Base-by-base conservation (phyloP, 2,797 vertebrate species). In the Enteromius viviparus region DNA sequence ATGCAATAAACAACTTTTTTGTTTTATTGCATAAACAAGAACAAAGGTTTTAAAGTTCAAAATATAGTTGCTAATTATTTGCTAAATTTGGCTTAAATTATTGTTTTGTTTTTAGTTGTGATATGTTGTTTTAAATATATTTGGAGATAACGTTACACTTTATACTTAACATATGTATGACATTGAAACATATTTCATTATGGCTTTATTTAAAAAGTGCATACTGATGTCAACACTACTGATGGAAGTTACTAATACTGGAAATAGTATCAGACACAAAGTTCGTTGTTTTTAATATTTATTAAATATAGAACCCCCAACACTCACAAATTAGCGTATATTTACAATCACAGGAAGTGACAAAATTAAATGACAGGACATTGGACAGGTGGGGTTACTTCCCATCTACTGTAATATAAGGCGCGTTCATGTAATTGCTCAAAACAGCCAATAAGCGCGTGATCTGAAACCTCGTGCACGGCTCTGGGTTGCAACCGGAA, bases 401-500 rank as follows among this genome's bases (percentile, higher is more conserved):
- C n/a, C 34, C 7, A 55, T 42, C n/a, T 29, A 42, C n/a, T 58
- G 3, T 80, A 58, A 45, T 58, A 17, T 10, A 45, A 62, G 29
- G 23, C 9, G 75, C 75, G n/a, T 23, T 51, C 6, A 4, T n/a
- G 6, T 40, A 60, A 47, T 47, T 26, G 10, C 15, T 1, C n/a
- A 1, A 0, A 3, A 29, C 0, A 42, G 29, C 4, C 23, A 6
- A 6, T 14, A 45, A n/a, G 47, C 72, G 62, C 80, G 70, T 65
- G 32, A 51, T 45, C 45, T 11, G 42, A 9, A 66, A 9, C 19
- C 4, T 37, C 69, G 23, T 74, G 83, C 47, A 80, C 83, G 82
- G 51, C 42, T 29, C 17, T n/a, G 68, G 9, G 15, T 6, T 62
- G 11, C 40, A 65, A 91, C 91, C 93, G 93, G 92, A 94, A 94